These are phyloP conservation scores for Latrodectus geometricus DNA, from an alignment of 1,140 invertebrate species.

Conservation along the genomic window DNA sequence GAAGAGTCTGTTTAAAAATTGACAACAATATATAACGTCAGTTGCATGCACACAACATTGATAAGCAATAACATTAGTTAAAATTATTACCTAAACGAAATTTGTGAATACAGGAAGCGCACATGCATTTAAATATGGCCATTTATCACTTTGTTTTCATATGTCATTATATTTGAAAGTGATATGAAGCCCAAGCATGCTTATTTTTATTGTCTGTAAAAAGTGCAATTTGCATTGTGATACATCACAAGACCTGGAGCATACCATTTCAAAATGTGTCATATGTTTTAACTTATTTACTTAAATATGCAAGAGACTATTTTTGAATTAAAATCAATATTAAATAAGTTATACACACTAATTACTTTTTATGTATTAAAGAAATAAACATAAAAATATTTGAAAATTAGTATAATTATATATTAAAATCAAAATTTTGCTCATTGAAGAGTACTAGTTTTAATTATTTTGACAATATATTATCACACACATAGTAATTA, in stretches of 20 bases:
- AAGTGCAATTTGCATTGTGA: constrained; percentile 60
- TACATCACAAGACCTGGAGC: constrained; percentile 44
- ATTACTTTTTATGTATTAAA: too few species aligned
- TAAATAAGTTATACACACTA: too few species aligned
- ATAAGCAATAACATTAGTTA: constrained; percentile 26
- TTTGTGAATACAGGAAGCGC: constrained; percentile 45
- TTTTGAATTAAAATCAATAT: too few species aligned
- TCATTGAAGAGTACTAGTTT: too few species aligned
- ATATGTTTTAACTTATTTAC: constrained; percentile 8
- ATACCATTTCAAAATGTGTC: constrained; percentile 10
- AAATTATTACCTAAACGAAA: constrained; percentile 30
- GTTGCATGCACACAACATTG: constrained; percentile 59
- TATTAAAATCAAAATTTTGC: too few species aligned
- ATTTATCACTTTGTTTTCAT: constrained; percentile 3
- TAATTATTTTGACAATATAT: too few species aligned
- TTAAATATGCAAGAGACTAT: too few species aligned
- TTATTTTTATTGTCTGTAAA: constrained; percentile 31
- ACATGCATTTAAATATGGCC: constrained; percentile 50
- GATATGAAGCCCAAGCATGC: constrained; percentile 55
- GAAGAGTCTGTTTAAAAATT: constrained; percentile 16
- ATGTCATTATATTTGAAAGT: not conserved
- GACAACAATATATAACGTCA: constrained; percentile 34
- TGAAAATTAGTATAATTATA: too few species aligned
- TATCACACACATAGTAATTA: too few species aligned
- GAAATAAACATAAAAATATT: too few species aligned